Percentiles rank a stretch among this genome's conserved stretches.
Conservation (phyloP, 2,113 vertebrate species). For the Symphodus melops region DNA sequence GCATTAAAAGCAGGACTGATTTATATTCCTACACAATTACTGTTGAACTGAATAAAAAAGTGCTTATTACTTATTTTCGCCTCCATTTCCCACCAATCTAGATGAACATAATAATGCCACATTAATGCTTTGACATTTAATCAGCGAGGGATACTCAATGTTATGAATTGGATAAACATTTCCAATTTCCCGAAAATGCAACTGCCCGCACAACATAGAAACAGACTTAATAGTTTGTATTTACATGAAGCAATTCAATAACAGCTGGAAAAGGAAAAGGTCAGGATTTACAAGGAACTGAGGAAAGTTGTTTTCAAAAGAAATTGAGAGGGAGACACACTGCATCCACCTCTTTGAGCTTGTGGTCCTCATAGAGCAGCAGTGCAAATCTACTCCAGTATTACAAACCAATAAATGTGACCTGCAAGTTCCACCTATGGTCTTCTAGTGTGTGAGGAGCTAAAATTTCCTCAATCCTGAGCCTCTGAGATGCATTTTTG, state of each 20-base stretch:
- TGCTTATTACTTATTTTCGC: conserved; percentile 44
- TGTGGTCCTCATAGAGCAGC: conserved; percentile 14
- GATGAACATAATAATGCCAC: conserved; percentile 76
- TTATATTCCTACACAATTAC: conserved; percentile 65
- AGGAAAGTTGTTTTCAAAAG: no score
- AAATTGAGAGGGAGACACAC: not conserved
- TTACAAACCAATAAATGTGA: conserved; percentile 24
- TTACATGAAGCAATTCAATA: conserved; percentile 31
- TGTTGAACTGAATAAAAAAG: conserved; percentile 31
- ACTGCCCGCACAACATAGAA: not conserved
- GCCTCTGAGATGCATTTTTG: conserved; percentile 64
- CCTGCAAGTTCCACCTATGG: conserved; percentile 1
- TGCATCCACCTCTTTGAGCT: conserved; percentile 23
- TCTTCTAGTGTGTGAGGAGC: conserved; percentile 33
- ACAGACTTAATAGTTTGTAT: conserved; percentile 37
- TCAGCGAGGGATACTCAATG: conserved; percentile 72
- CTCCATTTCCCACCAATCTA: conserved; percentile 52
- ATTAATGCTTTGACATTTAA: conserved; percentile 83
- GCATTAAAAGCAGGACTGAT: conserved; percentile 58
- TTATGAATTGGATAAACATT: conserved; percentile 74
- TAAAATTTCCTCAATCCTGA: conserved; percentile 67
- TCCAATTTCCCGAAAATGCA: conserved; percentile 29
- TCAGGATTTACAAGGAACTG: conserved; percentile 13
- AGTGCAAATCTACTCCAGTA: conserved; percentile 18
- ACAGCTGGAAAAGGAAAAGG: conserved; percentile 22